Evolutionary conservation across 2,888 invertebrate species (phyloP).

Genomic region (Desoria tigrina): DNA sequence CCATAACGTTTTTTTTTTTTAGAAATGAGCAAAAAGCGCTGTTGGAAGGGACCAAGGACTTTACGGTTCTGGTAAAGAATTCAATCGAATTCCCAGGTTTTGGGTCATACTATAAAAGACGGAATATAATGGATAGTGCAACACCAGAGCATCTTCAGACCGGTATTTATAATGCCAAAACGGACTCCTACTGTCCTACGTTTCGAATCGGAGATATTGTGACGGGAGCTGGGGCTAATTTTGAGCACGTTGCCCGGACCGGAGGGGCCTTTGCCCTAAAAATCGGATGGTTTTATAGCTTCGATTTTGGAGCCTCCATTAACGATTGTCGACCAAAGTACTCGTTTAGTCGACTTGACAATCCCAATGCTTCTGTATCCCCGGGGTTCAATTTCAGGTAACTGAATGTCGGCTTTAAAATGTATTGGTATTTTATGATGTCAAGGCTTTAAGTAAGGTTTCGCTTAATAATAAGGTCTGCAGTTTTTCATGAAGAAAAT

Average conservation of each 20-base stretch:
- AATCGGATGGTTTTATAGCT: constrained; percentile 59
- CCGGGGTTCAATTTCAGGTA: constrained; percentile 58
- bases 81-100: constrained; percentile 47
- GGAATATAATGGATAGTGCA: constrained; percentile 56
- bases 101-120: constrained; percentile 38
- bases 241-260: constrained; percentile 33
- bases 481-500: constrained; percentile 57
- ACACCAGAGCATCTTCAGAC: constrained; percentile 54
- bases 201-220: constrained; percentile 58
- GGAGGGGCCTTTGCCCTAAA: constrained; percentile 58
- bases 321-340: constrained; percentile 59
- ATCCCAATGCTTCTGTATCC: constrained; percentile 56
- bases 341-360: constrained; percentile 59
- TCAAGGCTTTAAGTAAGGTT: not conserved
- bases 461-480: constrained; percentile 50
- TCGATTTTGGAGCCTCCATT: constrained; percentile 57
- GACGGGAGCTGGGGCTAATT: constrained; percentile 48
- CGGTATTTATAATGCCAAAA: constrained; percentile 55
- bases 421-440: not conserved
- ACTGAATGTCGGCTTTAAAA: constrained; percentile 14
- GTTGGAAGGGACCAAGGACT: constrained; percentile 41
- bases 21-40: constrained; percentile 31
- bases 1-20: too few relatives aligned
- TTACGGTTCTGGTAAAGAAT: constrained; percentile 50
- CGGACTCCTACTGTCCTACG: constrained; percentile 57